A percentile compares a stretch with the other conserved stretches of the same genome.
Conservation (phyloP, 2,888 invertebrate species). For the Teleogryllus oceanicus region DNA sequence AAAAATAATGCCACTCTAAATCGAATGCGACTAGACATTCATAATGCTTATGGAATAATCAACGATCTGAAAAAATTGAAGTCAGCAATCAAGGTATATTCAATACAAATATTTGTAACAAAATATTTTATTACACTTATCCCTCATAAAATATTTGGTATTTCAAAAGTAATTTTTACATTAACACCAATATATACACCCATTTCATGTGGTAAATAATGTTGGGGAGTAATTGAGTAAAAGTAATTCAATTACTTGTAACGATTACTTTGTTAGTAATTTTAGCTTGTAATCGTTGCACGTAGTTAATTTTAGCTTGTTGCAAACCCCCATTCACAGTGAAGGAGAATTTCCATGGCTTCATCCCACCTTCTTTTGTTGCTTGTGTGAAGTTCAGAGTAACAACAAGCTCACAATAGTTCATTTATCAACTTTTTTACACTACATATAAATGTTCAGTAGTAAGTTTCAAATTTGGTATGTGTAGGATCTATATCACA, state of each 20-base stretch:
- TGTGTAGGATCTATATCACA: conserved; percentile 59
- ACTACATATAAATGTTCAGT: not conserved
- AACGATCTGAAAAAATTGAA: conserved; percentile 68
- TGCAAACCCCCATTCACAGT: too few species aligned
- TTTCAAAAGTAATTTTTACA: not conserved
- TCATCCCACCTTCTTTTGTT: too few species aligned
- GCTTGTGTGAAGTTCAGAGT: not conserved
- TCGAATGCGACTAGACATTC: conserved; percentile 76
- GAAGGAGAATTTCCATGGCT: too few species aligned
- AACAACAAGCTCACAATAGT: not conserved
- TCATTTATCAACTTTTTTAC: not conserved
- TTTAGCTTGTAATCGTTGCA: not conserved
- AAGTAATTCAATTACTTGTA: too few species aligned
- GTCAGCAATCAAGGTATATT: conserved; percentile 50
- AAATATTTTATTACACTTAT: conserved; percentile 47
- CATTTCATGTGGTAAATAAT: not conserved
- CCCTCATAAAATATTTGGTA: not conserved
- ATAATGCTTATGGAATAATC: conserved; percentile 71
- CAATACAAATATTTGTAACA: conserved; percentile 54
- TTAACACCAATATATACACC: not conserved
- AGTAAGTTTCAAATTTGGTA: not conserved
- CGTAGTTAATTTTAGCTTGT: too few species aligned
- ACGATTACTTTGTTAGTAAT: too few species aligned
- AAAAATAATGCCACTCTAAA: conserved; percentile 62
- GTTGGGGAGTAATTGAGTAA: too few species aligned